A percentile compares a stretch with the other conserved stretches of the same genome.
phyloP scores from a whole-genome alignment of 2,113 vertebrate species.

The Halichoeres trimaculatus region DNA sequence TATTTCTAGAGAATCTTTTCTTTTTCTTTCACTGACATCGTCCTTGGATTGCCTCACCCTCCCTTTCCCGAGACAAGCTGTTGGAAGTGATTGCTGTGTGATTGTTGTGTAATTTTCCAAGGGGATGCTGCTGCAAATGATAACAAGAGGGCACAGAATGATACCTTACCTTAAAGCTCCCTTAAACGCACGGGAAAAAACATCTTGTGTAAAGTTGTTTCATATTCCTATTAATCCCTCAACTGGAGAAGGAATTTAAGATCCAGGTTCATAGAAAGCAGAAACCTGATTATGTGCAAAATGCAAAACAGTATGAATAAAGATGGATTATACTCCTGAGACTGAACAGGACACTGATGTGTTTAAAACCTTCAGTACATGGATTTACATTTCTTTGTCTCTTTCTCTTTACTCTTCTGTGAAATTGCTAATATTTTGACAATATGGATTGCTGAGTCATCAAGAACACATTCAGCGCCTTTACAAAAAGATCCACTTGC shows the following conservation, averaged over 20 bases:
- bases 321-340: constrained; percentile 22
- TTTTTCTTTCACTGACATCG: constrained; percentile 22
- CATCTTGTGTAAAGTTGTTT: constrained; percentile 8
- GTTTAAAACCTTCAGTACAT: constrained; percentile 7
- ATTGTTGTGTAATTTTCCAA: constrained; percentile 57
- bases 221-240: constrained; percentile 34
- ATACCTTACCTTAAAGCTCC: constrained; percentile 29
- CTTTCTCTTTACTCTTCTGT: constrained; percentile 5
- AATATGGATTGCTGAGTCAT: constrained; percentile 6
- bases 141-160: constrained; percentile 9
- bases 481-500: constrained; percentile 6
- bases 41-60: constrained; percentile 28
- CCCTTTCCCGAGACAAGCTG: constrained; percentile 7
- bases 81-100: constrained; percentile 46
- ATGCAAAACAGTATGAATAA: constrained; percentile 26
- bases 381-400: constrained; percentile 4
- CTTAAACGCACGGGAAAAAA: constrained; percentile 18
- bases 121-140: constrained; percentile 34
- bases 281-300: constrained; percentile 8
- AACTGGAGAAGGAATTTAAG: constrained; percentile 24
- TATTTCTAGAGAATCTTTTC: constrained; percentile 39
- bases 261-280: constrained; percentile 19
- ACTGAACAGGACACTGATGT: neutral
- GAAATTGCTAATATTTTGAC: constrained; percentile 13
- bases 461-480: constrained; percentile 12